phyloP scores from a whole-genome alignment of 2,113 vertebrate genomes.

The Pao palembangensis region DNA sequence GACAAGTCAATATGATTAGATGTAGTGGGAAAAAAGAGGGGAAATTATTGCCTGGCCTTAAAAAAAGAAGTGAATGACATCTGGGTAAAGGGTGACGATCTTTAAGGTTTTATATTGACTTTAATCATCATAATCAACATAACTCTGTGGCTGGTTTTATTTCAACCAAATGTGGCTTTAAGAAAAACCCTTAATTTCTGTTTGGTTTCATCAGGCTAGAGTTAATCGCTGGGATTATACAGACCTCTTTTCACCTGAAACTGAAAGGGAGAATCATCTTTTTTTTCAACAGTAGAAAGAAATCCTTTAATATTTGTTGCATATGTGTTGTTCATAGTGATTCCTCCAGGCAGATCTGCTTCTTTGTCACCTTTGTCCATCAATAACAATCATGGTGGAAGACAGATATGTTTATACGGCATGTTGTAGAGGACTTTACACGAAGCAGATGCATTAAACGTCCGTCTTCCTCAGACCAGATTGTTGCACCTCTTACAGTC shows the following conservation, averaged over 20 bases:
- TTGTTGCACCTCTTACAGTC: conserved; percentile 30
- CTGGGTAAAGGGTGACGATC: neutral
- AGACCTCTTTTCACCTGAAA: neutral
- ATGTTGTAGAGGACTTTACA: conserved; percentile 46
- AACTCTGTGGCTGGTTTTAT: conserved; percentile 12
- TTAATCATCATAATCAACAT: conserved; percentile 7
- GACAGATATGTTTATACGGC: conserved; percentile 55
- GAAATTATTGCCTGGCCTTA: neutral
- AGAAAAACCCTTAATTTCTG: conserved; percentile 4
- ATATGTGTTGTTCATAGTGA: neutral
- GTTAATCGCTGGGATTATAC: neutral
- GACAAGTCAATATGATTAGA: too few relatives aligned
- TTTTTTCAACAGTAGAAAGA: neutral
- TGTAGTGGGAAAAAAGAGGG: neutral
- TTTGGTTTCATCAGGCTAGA: conserved; percentile 19
- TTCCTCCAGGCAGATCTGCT: neutral
- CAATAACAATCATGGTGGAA: conserved; percentile 16
- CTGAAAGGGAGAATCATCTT: neutral
- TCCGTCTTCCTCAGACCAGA: conserved; percentile 53
- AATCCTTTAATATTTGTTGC: neutral
- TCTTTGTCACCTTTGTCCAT: conserved; percentile 4
- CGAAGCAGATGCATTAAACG: conserved; percentile 54
- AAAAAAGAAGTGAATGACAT: neutral
- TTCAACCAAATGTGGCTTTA: conserved; percentile 16
- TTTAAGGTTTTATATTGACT: conserved; percentile 5